A percentile compares a stretch with the other conserved stretches of the same genome.
Conservation (phyloP, 2,113 vertebrate genomes). For the Ascaphus truei region DNA sequence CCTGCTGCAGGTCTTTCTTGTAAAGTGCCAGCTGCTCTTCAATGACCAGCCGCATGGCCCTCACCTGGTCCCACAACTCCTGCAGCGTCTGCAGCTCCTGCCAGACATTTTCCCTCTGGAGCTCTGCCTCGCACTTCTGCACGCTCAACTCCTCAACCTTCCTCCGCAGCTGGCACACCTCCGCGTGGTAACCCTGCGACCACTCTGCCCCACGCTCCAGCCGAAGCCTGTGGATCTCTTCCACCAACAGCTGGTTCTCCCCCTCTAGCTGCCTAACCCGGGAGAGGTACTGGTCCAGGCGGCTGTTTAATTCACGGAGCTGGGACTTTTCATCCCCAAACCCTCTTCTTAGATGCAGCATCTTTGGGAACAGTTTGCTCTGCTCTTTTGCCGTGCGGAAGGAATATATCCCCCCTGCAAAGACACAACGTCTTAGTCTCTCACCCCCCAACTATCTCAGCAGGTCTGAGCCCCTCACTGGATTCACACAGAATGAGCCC, state of each 20-base stretch:
- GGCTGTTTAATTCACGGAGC: conserved; percentile 77
- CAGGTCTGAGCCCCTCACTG: background rate
- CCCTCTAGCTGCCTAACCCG: conserved; percentile 80
- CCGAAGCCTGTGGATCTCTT: conserved; percentile 64
- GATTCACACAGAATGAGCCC: background rate
- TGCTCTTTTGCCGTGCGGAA: background rate
- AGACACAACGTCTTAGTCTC: background rate
- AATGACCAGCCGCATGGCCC: conserved; percentile 55
- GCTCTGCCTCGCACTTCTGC: conserved; percentile 67
- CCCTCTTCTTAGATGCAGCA: conserved; percentile 69
- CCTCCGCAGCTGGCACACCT: conserved; percentile 62
- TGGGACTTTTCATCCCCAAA: conserved; percentile 74
- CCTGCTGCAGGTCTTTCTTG: conserved; percentile 58
- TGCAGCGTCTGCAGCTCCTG: conserved; percentile 62
- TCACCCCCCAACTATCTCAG: background rate
- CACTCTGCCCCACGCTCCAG: conserved; percentile 50
- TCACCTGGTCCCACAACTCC: conserved; percentile 57
- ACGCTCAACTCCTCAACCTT: conserved; percentile 65
- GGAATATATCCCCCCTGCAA: background rate
- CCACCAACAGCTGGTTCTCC: conserved; percentile 67
- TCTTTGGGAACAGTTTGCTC: conserved; percentile 32
- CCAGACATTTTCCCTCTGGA: conserved; percentile 69
- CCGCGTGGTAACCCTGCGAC: conserved; percentile 43
- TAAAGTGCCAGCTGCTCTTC: conserved; percentile 60
- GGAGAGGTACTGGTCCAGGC: conserved; percentile 76